phyloP scores from a whole-genome alignment of 2,113 vertebrate species.

The Tonatia bakeri region DNA sequence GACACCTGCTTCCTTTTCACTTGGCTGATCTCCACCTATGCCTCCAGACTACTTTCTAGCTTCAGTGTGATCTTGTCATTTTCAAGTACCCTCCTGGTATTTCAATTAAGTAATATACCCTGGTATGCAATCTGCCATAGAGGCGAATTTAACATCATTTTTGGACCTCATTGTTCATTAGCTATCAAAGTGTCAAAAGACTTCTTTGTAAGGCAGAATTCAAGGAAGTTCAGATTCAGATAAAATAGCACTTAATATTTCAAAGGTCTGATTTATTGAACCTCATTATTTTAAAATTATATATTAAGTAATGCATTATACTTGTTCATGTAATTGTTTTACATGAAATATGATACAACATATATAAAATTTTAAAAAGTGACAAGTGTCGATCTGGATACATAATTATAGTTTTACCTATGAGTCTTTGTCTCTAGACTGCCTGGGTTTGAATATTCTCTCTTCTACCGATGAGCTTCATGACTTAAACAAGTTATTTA shows the following conservation, averaged over 20 bases:
- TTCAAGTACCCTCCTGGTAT: background rate
- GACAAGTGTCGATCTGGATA: background rate
- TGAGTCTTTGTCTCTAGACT: background rate
- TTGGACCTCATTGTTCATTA: background rate
- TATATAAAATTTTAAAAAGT: background rate
- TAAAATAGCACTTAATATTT: background rate
- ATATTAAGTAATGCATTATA: background rate
- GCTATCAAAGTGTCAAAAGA: background rate
- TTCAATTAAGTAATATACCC: background rate
- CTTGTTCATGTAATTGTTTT: background rate
- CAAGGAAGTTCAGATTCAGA: background rate
- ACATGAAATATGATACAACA: background rate
- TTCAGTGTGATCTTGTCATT: background rate
- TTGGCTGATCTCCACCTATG: slow-evolving; percentile 30
- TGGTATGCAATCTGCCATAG: background rate
- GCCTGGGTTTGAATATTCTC: background rate
- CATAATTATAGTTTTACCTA: background rate
- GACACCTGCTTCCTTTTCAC: slow-evolving; percentile 62
- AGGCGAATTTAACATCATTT: background rate
- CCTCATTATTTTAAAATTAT: background rate
- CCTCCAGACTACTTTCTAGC: slow-evolving; percentile 36
- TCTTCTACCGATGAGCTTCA: background rate
- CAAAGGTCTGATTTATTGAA: background rate
- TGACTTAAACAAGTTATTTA: background rate
- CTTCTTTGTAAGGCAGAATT: background rate